Conservation (phyloP, 2,888 invertebrate genomes). For the Busseola fusca region DNA sequence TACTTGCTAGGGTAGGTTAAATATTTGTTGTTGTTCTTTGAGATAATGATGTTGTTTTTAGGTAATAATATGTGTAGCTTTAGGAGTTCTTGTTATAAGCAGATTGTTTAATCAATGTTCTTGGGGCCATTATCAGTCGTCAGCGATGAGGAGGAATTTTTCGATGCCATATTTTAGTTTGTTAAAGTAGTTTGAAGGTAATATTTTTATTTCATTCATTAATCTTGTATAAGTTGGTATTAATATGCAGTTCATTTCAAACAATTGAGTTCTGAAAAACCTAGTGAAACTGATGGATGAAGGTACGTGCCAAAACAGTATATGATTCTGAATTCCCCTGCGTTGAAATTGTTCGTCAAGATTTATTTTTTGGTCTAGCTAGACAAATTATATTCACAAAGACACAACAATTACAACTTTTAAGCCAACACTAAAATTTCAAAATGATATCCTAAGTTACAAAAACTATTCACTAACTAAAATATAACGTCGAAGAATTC, state of each 20-base stretch:
- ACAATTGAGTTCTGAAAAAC: background rate
- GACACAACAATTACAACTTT: no score
- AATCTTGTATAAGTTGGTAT: background rate
- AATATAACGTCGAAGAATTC: no score
- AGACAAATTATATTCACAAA: no score
- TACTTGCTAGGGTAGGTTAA: background rate
- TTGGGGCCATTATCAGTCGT: background rate
- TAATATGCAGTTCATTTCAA: background rate
- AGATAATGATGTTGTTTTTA: conserved; percentile 20
- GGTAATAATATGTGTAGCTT: conserved; percentile 17
- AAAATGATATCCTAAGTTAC: no score
- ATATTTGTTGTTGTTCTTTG: conserved; percentile 32
- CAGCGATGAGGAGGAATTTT: background rate
- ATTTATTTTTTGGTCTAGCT: no score
- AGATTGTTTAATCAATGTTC: background rate
- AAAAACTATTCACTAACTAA: no score
- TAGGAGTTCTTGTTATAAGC: background rate
- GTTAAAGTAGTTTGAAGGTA: no score
- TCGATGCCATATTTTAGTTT: background rate
- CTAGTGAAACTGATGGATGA: background rate
- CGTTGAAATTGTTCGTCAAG: no score
- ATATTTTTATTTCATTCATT: background rate
- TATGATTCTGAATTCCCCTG: no score
- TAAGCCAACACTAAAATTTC: no score
- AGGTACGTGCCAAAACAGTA: no score